Evolutionary conservation across 1,140 invertebrate genomes (phyloP), one percentile per base, ranked within the genome.

Genomic region (Drosophila nannoptera): DNA sequence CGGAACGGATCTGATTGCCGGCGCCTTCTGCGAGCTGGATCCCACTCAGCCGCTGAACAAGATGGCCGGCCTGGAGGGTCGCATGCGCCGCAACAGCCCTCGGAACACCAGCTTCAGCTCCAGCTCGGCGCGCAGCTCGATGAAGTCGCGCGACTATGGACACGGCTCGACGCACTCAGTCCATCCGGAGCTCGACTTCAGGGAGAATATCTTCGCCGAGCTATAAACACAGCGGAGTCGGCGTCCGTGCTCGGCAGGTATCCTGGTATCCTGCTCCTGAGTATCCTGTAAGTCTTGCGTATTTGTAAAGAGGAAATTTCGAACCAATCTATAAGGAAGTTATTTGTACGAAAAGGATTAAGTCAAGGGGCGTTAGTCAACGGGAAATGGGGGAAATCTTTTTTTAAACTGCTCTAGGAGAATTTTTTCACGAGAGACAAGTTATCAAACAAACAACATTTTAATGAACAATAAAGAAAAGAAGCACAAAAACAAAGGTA

Each of bases 141-240:
- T 88, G 59, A 89, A 89, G 66, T 89, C 88, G n/a, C 70, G 87
- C 8, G 88, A 89, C 43, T 76, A 84, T 46, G 83, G 81, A 0
- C 83, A 88, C 16, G 73, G 78, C 29, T 88, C 87, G 0, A 36
- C 73, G 7, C 87, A 89, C 22, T 89, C 87, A 14, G 81, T 86
- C 11, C 87, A 89, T 76, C 88, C 88, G 16, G 88, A 89, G 40
- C 53, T 89, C 45, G 88, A 89, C 35, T 89, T 89, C 12, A 87
- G 88, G 83, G 88, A 89, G 69, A 89, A 89, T 40, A 87, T 89
- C 6, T 89, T 89, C 16, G 88, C 88, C 7, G 88, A 89, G 59
- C 70, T 89, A 48, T 89, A 84, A 89, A 46, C 29, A 29, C 6
- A 5, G 32, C 14, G 5, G 9, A 29, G 5, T n/a, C 32, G 11